Evolutionary conservation across 2,113 vertebrate genomes (phyloP).

Genomic region (Strix aluco): DNA sequence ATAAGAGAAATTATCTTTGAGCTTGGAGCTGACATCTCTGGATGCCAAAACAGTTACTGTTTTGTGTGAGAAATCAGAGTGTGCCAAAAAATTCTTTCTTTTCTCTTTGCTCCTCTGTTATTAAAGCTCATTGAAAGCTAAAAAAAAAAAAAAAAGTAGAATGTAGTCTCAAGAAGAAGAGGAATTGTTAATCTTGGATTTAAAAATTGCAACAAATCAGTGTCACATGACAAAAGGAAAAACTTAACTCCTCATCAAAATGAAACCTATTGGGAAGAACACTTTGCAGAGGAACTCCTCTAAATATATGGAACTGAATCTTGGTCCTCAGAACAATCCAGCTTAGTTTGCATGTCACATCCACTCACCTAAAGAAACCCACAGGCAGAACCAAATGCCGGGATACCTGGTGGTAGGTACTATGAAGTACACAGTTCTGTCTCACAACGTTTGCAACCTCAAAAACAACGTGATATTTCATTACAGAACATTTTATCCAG

Average conservation of each 20-base stretch:
- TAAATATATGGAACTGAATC: neutral
- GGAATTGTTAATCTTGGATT: slow-evolving; percentile 5
- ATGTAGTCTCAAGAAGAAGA: neutral
- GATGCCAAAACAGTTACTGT: slow-evolving; percentile 30
- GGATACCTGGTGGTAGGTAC: neutral
- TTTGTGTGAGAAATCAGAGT: neutral
- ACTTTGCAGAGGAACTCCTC: neutral
- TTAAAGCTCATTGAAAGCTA: slow-evolving; percentile 23
- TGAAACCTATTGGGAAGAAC: neutral
- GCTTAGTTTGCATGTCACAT: neutral
- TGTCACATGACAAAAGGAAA: neutral
- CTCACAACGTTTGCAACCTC: neutral
- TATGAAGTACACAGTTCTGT: neutral
- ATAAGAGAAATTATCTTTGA: slow-evolving; percentile 6
- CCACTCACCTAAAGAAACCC: neutral
- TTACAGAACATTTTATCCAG: neutral
- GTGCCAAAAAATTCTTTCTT: neutral
- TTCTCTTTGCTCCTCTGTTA: slow-evolving; percentile 7
- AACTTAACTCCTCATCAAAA: neutral
- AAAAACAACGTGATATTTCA: neutral
- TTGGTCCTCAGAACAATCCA: neutral
- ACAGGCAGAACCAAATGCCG: neutral
- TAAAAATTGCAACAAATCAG: slow-evolving; percentile 3
- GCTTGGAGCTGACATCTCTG: neutral
- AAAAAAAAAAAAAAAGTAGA: neutral